Conservation (phyloP, 2,888 invertebrate species). For the Papilio gigon region DNA sequence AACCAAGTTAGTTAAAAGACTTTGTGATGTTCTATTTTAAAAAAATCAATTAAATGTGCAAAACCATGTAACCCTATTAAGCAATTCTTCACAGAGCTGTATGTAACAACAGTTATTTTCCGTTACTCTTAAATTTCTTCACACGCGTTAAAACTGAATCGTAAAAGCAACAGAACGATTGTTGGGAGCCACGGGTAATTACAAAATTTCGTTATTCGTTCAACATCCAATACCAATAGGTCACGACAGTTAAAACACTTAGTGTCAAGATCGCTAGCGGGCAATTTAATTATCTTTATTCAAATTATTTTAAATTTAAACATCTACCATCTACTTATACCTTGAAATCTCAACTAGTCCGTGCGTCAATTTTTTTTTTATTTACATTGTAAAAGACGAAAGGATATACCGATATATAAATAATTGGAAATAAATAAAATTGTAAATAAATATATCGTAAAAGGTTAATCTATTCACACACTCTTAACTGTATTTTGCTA, state of each 20-base stretch:
- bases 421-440: no score
- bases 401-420: no score
- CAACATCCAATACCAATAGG: conserved; percentile 8
- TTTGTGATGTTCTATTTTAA: background rate
- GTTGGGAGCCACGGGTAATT: background rate
- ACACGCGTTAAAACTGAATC: conserved; percentile 3
- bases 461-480: no score
- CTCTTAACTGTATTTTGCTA: no score
- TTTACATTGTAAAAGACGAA: no score
- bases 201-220: conserved; percentile 14
- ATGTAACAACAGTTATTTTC: conserved; percentile 14
- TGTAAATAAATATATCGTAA: no score
- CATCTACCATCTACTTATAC: no score
- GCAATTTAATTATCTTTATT: no score
- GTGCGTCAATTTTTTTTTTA: no score
- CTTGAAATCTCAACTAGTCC: no score
- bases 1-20: background rate
- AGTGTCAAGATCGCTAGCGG: conserved; percentile 45
- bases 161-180: background rate
- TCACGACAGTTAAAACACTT: conserved; percentile 29
- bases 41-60: conserved; percentile 1
- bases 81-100: conserved; percentile 9
- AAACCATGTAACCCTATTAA: conserved; percentile 22
- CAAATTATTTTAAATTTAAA: no score
- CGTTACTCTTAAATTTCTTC: conserved; percentile 19